phyloP scores from a whole-genome alignment of 2,113 vertebrate species.

The Channa maculata region DNA sequence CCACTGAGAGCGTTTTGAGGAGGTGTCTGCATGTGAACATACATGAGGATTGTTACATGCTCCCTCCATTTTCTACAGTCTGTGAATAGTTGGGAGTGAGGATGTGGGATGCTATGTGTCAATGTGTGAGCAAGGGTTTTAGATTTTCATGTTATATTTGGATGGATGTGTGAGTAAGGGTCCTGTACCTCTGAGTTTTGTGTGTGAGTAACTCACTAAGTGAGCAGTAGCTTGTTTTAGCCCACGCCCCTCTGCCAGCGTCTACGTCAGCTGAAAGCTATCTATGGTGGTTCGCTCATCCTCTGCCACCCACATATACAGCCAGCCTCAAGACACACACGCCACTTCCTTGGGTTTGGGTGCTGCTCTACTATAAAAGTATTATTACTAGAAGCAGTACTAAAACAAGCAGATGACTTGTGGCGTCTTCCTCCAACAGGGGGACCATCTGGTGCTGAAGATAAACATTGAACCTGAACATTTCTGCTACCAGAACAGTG shows the following conservation, averaged over 20 bases:
- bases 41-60: background rate
- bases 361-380: conserved; percentile 32
- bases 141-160: conserved; percentile 43
- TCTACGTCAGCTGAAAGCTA: conserved; percentile 62
- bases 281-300: conserved; percentile 68
- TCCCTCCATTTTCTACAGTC: background rate
- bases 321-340: conserved; percentile 27
- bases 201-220: conserved; percentile 55
- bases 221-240: conserved; percentile 55
- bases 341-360: conserved; percentile 22
- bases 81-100: background rate
- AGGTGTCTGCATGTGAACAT: background rate
- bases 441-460: conserved; percentile 38
- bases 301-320: conserved; percentile 64
- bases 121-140: conserved; percentile 25
- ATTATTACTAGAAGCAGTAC: conserved; percentile 3
- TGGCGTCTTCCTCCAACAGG: conserved; percentile 33
- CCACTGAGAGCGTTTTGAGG: too few species aligned
- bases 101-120: conserved; percentile 41
- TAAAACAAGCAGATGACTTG: conserved; percentile 39
- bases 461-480: conserved; percentile 51
- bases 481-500: background rate
- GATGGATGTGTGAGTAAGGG: conserved; percentile 37
- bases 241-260: conserved; percentile 56
- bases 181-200: conserved; percentile 26